Evolutionary conservation across 2,797 vertebrate species (phyloP).

Genomic region (Pangasius sanitwongsei): DNA sequence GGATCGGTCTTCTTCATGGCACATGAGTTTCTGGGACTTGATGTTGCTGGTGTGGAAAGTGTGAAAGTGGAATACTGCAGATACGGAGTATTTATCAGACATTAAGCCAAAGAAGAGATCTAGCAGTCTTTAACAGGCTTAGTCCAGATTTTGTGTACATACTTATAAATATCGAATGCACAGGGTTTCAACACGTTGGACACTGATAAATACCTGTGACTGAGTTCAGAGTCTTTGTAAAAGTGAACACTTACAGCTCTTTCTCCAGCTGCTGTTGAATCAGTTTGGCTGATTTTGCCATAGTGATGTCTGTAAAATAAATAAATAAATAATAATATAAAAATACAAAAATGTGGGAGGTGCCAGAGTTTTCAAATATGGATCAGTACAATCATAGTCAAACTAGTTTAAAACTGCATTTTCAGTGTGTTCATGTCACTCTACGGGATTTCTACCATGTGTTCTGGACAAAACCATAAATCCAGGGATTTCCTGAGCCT

Average conservation of each 20-base stretch:
- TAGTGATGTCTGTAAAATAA: constrained; percentile 82
- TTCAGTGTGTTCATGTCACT: background rate
- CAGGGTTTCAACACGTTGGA: background rate
- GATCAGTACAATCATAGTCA: background rate
- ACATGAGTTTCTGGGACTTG: too few species aligned
- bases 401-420: background rate
- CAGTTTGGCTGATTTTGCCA: constrained; percentile 96
- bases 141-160: background rate
- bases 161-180: background rate
- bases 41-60: background rate
- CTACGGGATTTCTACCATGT: background rate
- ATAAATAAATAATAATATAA: background rate
- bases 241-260: constrained; percentile 87
- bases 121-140: background rate
- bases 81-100: background rate
- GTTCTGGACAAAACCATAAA: background rate
- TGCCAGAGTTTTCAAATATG: background rate
- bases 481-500: background rate
- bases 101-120: background rate
- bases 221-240: background rate
- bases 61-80: background rate
- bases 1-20: too few species aligned
- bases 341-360: background rate
- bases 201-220: background rate
- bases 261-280: constrained; percentile 98